Percentiles rank a stretch among this genome's conserved stretches.
phyloP scores from a whole-genome alignment of 2,113 vertebrate species.

The Phainopepla nitens region DNA sequence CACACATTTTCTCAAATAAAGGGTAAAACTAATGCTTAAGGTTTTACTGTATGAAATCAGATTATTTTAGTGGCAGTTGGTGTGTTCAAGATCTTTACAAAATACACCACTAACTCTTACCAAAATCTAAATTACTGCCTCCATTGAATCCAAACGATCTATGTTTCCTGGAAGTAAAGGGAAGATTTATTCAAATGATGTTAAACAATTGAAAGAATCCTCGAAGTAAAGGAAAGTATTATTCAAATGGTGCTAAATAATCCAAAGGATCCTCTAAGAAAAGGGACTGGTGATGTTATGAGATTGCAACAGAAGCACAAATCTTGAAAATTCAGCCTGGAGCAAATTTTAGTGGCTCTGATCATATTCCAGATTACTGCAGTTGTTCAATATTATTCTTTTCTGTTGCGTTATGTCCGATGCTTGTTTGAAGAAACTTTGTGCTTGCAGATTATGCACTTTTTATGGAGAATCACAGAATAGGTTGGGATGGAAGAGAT shows the following conservation, averaged over 20 bases:
- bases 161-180: not conserved
- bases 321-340: not conserved
- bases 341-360: not conserved
- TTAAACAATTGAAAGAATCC: not conserved
- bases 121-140: not conserved
- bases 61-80: not conserved
- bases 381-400: not conserved
- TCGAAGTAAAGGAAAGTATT: not conserved
- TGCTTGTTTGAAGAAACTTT: not conserved
- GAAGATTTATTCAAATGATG: not conserved
- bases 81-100: not conserved
- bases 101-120: not conserved
- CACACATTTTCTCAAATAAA: not conserved
- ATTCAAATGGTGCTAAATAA: not conserved
- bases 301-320: not conserved
- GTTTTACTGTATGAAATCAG: not conserved
- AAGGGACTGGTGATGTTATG: not conserved
- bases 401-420: fast-evolving
- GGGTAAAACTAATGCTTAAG: not conserved
- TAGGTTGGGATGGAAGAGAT: not conserved
- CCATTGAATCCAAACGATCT: not conserved
- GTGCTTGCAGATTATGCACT: not conserved
- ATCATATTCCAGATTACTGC: not conserved
- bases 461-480: not conserved
- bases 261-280: not conserved